These are phyloP conservation scores for Bovichtus variegatus DNA, from an alignment of 2,797 vertebrate species.

Conservation along the genomic window DNA sequence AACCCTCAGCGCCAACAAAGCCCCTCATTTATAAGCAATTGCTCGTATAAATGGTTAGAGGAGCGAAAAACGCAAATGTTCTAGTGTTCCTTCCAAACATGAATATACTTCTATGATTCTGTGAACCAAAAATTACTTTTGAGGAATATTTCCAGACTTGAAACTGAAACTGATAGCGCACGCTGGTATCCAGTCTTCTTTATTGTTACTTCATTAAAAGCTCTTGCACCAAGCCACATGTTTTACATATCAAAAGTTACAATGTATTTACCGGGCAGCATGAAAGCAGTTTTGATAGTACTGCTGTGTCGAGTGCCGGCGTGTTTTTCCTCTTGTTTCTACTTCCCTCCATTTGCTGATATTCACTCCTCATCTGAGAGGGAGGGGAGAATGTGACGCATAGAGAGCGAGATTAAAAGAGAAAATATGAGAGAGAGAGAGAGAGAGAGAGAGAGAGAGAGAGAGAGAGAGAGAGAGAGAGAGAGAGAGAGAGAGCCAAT, in stretches of 20 bases:
- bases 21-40: neutral
- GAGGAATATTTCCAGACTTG: no score
- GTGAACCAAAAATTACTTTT: neutral
- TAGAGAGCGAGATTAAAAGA: slow-evolving; percentile 37
- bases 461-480: no score
- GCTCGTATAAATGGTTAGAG: neutral
- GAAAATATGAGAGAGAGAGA: slow-evolving; percentile 28
- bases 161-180: neutral
- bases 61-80: neutral
- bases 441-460: slow-evolving; percentile 16
- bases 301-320: neutral
- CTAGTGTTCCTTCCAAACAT: no score
- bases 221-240: neutral
- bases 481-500: no score
- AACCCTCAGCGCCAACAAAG: neutral
- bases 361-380: slow-evolving; percentile 19
- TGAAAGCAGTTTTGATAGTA: neutral
- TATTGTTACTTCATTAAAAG: neutral
- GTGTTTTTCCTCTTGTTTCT: neutral
- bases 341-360: slow-evolving; percentile 6
- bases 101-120: no score
- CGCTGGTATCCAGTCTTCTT: neutral
- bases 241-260: neutral
- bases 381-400: slow-evolving; percentile 22
- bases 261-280: neutral